Evolutionary conservation across 2,888 invertebrate genomes (phyloP), one percentile per base, ranked within the genome.

Genomic region (Temnothorax rugatulus): DNA sequence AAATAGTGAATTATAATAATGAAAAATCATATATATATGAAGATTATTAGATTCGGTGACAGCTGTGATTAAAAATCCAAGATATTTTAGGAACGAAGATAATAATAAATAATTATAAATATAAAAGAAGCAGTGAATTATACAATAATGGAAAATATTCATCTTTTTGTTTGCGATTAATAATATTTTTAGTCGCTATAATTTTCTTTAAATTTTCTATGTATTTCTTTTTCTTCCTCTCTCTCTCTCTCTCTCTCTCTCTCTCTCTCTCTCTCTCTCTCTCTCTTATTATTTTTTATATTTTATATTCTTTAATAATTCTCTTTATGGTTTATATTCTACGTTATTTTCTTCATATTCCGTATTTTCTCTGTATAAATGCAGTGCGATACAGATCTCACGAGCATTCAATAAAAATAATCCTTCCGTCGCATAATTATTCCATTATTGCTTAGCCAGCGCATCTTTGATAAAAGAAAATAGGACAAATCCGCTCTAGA

Each of bases 401-500:
- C 25, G 18, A 54, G 25, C 25, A 44, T 21, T 47, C 57, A 38
- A 47, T 73, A 57, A 59, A 81, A 81, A 59, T 73, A 73, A 59
- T 59, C 18, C 13, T 15, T 44, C 9, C 34, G 21, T 4, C 4
- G 44, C 34, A 38, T 47, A 81, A 81, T 71, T 59, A 81, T 47
- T 74, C n/a, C 74, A 59, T 81, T 59, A 74, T 73, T 59, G 59
- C 74, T 18, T 21, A 54, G 47, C 34, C 21, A 18, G 18, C 8
- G 74, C 21, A 38, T 81, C 74, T 59, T 57, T 47, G 34, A 81
- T 73, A 59, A 81, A 47, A 59, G 47, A 34, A 59, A 73, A 81
- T 38, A 61, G 18, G 74, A 59, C 50, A 41, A 54, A 79, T 73
- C 74, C 74, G 41, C 41, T 57, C 71, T 29, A 71, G 54, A 77